Percentiles rank a stretch among this genome's conserved stretches.
phyloP scores from a whole-genome alignment of 2,113 vertebrate genomes.

The Eonycteris spelaea region DNA sequence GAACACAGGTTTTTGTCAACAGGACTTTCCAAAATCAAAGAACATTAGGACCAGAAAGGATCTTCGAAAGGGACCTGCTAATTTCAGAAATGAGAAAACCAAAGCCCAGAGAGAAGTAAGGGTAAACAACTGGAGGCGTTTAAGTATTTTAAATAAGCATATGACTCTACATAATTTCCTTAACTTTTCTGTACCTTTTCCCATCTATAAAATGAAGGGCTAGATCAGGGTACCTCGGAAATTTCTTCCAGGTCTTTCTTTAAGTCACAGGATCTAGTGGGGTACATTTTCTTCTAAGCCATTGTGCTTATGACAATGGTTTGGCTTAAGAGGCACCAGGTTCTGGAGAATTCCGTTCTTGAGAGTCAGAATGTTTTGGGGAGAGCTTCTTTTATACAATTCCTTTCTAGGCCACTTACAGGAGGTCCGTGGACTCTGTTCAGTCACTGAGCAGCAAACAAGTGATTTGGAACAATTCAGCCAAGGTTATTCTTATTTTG shows the following conservation, averaged over 20 bases:
- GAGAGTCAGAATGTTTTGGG: background rate
- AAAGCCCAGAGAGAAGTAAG: background rate
- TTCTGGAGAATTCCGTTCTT: background rate
- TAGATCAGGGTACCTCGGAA: background rate
- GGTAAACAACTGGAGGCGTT: background rate
- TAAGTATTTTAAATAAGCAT: background rate
- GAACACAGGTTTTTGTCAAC: background rate
- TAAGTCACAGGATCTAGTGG: background rate
- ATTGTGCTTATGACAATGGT: background rate
- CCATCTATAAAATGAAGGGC: background rate
- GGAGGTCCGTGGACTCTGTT: background rate
- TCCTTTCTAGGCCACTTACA: background rate
- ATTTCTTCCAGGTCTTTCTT: background rate
- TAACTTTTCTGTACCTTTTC: background rate
- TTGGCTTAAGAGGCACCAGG: background rate
- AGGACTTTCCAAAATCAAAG: background rate
- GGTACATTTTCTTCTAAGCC: background rate
- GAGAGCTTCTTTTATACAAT: background rate
- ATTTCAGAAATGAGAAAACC: background rate
- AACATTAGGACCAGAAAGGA: background rate
- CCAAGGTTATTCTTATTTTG: background rate
- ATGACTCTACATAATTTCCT: background rate
- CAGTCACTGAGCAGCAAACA: background rate
- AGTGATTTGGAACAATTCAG: background rate
- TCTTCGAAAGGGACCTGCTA: background rate